Evolutionary conservation across 2,888 invertebrate genomes (phyloP), one percentile per base, ranked within the genome.

Genomic region (Torymus tubicola): DNA sequence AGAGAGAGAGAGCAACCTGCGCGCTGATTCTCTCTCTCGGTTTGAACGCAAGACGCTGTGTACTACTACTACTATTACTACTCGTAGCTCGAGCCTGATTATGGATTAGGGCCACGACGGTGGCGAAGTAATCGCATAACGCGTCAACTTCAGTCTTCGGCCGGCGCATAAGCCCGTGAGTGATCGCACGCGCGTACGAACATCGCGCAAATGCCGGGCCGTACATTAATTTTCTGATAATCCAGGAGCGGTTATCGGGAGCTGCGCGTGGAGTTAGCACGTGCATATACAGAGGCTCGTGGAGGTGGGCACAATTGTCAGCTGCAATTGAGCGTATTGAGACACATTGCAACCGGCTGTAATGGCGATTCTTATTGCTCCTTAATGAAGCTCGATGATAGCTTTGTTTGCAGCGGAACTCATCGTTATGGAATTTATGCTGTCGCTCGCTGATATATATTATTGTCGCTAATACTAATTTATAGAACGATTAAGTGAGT

Each of bases 31-130:
- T 10, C 63, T 83, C 84, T 84, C 86, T 86, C 85, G 84, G 84
- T 80, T 83, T 84, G 57, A 86, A 87, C 87, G 84, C 89, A 90
- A 89, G 89, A 87, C 87, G 87, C 85, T 42, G 42, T 8, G 42
- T 8, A 8, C 21, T 21, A 21, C 21, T 21, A 21, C 21, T 2
- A 21, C 21, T 42, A 21, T 2, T 42, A 42, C 42, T 42, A 42
- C 0, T 42, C 42, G 42, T 8, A 42, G 85, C 80, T 83, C 83
- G 80, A 14, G 82, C 84, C 85, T 86, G 87, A 87, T 87, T 87
- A 86, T 86, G 85, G 85, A 87, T 86, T 85, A 84, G 84, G 75
- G 42, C 70, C 52, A 61, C 50, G 52, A 24, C 12, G 50, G 50
- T 53, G 42, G 13, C 70, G 12, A 70, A 69, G 74, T 70, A 71